Evolutionary conservation across 2,113 vertebrate genomes (phyloP).

Genomic region (Bubo scandiacus): DNA sequence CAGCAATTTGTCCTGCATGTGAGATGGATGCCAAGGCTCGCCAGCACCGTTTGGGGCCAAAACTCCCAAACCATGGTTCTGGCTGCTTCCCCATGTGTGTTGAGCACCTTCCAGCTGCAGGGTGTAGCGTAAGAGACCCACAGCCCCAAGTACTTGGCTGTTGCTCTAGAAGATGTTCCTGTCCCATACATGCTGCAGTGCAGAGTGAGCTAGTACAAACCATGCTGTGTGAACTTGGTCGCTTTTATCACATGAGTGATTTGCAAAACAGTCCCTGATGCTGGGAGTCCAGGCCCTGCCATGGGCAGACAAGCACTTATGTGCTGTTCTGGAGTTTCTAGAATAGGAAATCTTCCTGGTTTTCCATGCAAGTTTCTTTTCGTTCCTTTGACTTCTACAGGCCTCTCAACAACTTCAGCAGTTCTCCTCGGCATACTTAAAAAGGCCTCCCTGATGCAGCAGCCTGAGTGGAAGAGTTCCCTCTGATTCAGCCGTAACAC

Average conservation of each 20-base stretch:
- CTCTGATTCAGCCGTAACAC: neutral
- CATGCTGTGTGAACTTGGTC: accelerated
- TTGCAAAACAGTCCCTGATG: neutral
- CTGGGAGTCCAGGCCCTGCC: no score
- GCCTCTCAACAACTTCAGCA: neutral
- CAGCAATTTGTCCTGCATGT: neutral
- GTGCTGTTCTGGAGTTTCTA: neutral
- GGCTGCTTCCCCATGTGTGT: accelerated
- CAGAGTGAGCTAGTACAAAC: neutral
- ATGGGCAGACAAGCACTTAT: accelerated
- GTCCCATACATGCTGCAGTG: neutral
- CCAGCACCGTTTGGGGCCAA: neutral
- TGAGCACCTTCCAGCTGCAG: neutral
- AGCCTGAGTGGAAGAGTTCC: neutral
- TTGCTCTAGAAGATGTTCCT: neutral
- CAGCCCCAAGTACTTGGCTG: accelerated
- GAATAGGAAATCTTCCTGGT: neutral
- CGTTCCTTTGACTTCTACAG: neutral
- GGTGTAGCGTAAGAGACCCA: accelerated
- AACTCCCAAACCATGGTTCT: neutral
- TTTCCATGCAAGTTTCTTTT: neutral
- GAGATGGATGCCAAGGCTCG: neutral
- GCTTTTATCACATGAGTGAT: accelerated
- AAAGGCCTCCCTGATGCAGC: neutral
- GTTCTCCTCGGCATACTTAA: neutral